Conservation (phyloP, 2,888 invertebrate species). For the Noctua janthe region DNA sequence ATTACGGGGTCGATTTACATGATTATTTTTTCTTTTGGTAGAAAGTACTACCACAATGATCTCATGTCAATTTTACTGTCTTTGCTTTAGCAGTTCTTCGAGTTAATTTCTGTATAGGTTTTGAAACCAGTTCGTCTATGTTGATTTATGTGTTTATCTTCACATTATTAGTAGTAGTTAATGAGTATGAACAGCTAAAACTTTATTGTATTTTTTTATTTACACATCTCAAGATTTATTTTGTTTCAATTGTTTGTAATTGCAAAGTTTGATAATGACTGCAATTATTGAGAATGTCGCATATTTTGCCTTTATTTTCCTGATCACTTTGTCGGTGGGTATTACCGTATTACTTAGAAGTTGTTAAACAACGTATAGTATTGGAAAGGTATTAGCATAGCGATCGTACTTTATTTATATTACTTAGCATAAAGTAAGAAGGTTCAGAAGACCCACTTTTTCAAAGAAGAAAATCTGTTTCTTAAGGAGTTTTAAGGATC, state of each 20-base stretch:
- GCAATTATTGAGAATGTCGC: neutral
- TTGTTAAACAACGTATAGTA: neutral
- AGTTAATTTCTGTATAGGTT: neutral
- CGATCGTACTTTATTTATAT: conserved; percentile 27
- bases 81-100: neutral
- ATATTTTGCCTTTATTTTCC: neutral
- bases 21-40: neutral
- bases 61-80: neutral
- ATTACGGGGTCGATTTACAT: neutral
- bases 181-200: neutral
- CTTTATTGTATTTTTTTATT: too few species aligned
- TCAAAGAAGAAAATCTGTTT: neutral
- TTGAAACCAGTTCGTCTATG: neutral
- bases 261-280: neutral
- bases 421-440: neutral
- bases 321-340: neutral
- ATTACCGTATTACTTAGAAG: neutral
- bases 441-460: neutral
- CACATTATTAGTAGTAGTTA: neutral
- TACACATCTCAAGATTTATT: too few species aligned
- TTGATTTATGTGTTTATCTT: neutral
- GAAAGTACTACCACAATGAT: neutral
- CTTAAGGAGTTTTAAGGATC: neutral
- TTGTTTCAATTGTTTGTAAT: too few species aligned
- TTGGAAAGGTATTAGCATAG: conserved; percentile 24